These are phyloP conservation scores for Globia sparganii DNA, from an alignment of 2,888 invertebrate species.

Conservation along the genomic window DNA sequence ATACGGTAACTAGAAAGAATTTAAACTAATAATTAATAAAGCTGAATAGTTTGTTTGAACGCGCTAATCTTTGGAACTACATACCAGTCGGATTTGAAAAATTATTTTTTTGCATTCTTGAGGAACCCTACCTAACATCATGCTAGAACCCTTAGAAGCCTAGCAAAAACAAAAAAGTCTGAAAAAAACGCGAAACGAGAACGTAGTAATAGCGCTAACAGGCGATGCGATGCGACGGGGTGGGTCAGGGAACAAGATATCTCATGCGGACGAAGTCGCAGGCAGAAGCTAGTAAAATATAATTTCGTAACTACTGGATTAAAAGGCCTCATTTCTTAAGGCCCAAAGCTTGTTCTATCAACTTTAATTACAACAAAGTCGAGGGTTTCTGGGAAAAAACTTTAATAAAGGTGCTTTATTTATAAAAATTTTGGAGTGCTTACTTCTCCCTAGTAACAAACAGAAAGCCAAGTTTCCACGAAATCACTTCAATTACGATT, in stretches of 20 bases:
- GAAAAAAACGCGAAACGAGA: background rate
- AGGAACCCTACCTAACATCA: too few species aligned
- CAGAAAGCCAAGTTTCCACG: background rate
- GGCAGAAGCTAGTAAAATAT: background rate
- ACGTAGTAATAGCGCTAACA: too few species aligned
- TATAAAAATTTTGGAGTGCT: background rate
- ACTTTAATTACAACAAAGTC: background rate
- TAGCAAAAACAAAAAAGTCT: background rate
- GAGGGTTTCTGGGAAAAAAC: background rate
- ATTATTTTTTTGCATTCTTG: too few species aligned
- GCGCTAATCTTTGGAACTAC: too few species aligned
- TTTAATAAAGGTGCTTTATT: background rate
- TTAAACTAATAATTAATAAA: too few species aligned
- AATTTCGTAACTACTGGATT: background rate
- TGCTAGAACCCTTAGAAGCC: background rate
- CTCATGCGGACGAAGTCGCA: background rate
- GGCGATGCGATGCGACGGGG: too few species aligned
- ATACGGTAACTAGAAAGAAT: too few species aligned
- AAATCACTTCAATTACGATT: slow-evolving; percentile 4
- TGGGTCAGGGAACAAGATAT: background rate
- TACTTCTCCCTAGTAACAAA: background rate
- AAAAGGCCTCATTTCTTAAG: background rate
- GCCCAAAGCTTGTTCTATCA: background rate
- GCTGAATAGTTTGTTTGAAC: too few species aligned
- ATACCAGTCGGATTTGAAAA: too few species aligned